Evolutionary conservation across 2,888 invertebrate genomes (phyloP), one percentile per base, ranked within the genome.

Genomic region (Drosophila paranaensis): DNA sequence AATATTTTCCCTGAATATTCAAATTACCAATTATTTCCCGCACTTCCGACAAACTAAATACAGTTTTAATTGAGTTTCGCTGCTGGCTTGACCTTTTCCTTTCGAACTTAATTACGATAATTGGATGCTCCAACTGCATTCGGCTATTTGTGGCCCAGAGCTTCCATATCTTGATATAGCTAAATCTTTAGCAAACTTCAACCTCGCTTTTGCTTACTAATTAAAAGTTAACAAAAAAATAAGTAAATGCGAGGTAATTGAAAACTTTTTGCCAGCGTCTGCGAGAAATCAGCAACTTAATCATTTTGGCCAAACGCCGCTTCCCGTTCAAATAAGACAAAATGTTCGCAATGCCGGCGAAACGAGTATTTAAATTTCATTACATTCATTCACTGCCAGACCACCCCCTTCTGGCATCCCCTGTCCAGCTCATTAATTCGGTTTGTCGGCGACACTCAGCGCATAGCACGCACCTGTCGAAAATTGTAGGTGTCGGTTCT

Each of bases 241-340:
- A 50, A 85, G 85, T 76, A 89, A 85, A 88, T 88, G 89, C 73
- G 74, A 57, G 82, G 86, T 86, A 89, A 86, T 89, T 88, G 86
- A 85, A 89, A 86, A 89, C 88, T 89, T 79, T 75, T 74, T 69
- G 60, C 56, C 51, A 70, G 64, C 73, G 68, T 77, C 81, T 74
- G 79, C 82, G 54, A 73, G 74, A 71, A 82, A 80, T 80, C 82
- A 68, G 82, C 79, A 80, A 82, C 80, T 81, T 81, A 81, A 81
- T 81, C 74, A 81, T 79, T 75, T 76, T 45, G 68, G 57, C 39
- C 62, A 37, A 53, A 4, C 50, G 53, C 43, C 60, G 40, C 56
- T 48, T 48, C 39, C 43, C 37, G 45, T 39, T 43, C 48, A 58
- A 56, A 67, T 73, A 57, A 63, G 48, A 67, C 72, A 77, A 77